Percentiles rank a stretch among this genome's conserved stretches.
These are phyloP conservation scores for Prostheceraeus crozeri DNA, from an alignment of 2,888 invertebrate genomes.

Conservation along the genomic window DNA sequence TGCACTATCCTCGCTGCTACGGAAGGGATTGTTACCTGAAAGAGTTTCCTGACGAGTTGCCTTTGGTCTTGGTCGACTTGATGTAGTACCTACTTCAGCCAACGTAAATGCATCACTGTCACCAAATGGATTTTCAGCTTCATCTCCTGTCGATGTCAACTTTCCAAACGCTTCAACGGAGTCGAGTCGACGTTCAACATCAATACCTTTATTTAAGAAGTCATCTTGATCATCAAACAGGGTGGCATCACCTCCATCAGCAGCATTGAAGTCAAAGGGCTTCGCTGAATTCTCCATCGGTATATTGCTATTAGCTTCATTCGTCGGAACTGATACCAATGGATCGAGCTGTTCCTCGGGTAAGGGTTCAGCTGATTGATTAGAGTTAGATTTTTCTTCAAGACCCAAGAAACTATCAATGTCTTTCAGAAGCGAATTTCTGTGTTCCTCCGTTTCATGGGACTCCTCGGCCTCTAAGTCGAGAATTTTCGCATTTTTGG, in stretches of 20 bases:
- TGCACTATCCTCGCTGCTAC: neutral
- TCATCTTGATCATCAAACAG: neutral
- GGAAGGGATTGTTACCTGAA: conserved; percentile 36
- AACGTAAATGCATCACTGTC: too few relatives aligned
- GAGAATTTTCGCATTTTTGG: too few relatives aligned
- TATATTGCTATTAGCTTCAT: neutral
- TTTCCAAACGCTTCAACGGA: conserved; percentile 25
- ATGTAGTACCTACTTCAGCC: neutral
- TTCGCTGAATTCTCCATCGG: neutral
- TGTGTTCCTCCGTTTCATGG: too few relatives aligned
- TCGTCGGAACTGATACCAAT: too few relatives aligned
- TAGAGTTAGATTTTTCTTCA: neutral
- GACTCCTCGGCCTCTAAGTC: too few relatives aligned
- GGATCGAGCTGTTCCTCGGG: too few relatives aligned
- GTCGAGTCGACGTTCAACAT: neutral
- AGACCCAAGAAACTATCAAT: neutral
- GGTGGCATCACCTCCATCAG: neutral
- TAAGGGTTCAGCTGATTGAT: conserved; percentile 27
- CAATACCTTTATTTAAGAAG: neutral
- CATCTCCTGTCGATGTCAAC: neutral
- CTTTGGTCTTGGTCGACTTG: conserved; percentile 33
- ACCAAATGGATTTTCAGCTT: conserved; percentile 11
- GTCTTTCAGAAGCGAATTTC: neutral
- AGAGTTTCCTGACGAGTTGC: conserved; percentile 34
- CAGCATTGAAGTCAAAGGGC: neutral